A percentile compares a stretch with the other conserved stretches of the same genome.
Evolutionary conservation across 2,113 vertebrate species (phyloP).

Genomic region (Dascyllus trimaculatus): DNA sequence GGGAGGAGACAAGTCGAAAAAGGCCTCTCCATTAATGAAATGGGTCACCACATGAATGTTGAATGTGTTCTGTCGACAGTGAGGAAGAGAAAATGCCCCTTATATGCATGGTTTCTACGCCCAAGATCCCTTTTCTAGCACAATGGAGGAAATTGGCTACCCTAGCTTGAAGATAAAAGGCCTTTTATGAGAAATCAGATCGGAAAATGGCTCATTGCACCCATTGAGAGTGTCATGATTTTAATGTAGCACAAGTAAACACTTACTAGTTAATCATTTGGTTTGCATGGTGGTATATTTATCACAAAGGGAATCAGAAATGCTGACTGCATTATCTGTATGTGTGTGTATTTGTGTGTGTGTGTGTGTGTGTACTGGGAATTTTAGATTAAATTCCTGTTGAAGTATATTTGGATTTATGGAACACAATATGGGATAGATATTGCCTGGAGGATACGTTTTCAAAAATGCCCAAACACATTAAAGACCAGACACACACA

Average conservation of each 20-base stretch:
- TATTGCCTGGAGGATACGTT: constrained; percentile 33
- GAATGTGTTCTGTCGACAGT: constrained; percentile 68
- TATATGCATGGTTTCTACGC: constrained; percentile 7
- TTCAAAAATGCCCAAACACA: constrained; percentile 1
- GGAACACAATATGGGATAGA: constrained; percentile 31
- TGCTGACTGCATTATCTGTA: not conserved
- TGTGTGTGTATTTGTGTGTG: not conserved
- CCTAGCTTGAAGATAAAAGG: constrained; percentile 33
- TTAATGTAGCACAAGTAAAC: constrained; percentile 29
- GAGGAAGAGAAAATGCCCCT: constrained; percentile 40
- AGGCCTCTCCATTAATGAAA: constrained; percentile 80
- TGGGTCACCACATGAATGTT: constrained; percentile 81
- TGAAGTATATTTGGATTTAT: constrained; percentile 45
- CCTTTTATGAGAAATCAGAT: constrained; percentile 35
- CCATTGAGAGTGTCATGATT: constrained; percentile 6
- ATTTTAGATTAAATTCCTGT: constrained; percentile 32
- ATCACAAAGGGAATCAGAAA: constrained; percentile 6
- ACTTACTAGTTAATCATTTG: constrained; percentile 12
- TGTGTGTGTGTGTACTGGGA: not conserved
- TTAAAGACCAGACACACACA: not conserved
- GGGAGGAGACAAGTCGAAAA: constrained; percentile 55
- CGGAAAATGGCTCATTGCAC: constrained; percentile 10
- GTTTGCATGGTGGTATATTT: not conserved
- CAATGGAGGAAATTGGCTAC: constrained; percentile 39
- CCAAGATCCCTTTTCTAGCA: constrained; percentile 24